phyloP scores from a whole-genome alignment of 2,888 invertebrate species.

The Sympetrum striolatum region DNA sequence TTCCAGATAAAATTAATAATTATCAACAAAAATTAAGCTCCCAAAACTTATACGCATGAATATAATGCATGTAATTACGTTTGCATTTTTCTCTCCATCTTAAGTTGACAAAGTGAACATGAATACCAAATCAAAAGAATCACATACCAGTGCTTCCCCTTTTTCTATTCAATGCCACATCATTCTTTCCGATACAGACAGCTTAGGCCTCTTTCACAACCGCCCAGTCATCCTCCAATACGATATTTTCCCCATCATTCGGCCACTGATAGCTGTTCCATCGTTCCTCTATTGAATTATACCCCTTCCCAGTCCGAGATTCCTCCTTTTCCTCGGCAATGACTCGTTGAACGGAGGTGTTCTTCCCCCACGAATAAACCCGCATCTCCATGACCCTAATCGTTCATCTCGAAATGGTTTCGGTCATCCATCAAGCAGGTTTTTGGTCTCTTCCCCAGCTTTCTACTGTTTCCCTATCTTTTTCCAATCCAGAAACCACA shows the following conservation, averaged over 20 bases:
- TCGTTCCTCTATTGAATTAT: neutral
- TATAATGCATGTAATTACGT: too few relatives aligned
- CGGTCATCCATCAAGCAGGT: slow-evolving; percentile 28
- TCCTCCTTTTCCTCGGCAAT: neutral
- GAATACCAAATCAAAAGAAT: too few relatives aligned
- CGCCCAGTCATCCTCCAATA: neutral
- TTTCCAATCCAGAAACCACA: neutral
- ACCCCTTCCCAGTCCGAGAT: neutral
- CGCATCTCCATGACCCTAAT: slow-evolving; percentile 11
- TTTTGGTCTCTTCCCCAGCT: neutral
- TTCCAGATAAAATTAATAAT: too few relatives aligned
- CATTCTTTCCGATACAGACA: too few relatives aligned
- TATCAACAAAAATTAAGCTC: too few relatives aligned
- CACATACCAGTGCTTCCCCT: too few relatives aligned
- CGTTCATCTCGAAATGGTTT: slow-evolving; percentile 40
- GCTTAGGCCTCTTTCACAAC: neutral
- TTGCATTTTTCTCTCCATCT: too few relatives aligned
- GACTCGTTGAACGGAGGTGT: neutral
- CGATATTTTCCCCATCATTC: neutral
- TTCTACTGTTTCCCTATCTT: neutral
- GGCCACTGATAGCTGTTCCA: neutral
- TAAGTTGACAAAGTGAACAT: too few relatives aligned
- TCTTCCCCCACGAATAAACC: slow-evolving; percentile 1
- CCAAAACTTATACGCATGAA: too few relatives aligned
- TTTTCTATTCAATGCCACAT: too few relatives aligned